Evolutionary conservation across 1,140 invertebrate genomes (phyloP).

Genomic region (Achatina immaculata): DNA sequence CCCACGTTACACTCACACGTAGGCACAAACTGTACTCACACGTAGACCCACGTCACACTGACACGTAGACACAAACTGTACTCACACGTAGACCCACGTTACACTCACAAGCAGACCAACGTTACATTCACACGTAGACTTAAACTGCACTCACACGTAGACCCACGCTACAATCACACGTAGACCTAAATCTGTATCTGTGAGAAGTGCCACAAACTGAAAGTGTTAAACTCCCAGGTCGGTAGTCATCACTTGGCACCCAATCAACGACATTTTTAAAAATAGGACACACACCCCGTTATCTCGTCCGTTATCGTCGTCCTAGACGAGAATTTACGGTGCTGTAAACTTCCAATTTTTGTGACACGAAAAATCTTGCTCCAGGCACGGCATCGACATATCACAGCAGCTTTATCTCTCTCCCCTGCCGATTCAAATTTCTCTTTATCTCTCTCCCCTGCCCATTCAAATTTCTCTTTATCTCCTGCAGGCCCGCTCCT

Average conservation of each 20-base stretch:
- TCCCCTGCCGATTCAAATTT: slow-evolving; percentile 20
- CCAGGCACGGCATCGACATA: background rate
- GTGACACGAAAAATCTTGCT: slow-evolving; percentile 23
- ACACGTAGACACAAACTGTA: no score
- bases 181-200: background rate
- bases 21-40: no score
- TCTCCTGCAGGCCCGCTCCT: background rate
- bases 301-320: slow-evolving; percentile 17
- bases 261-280: background rate
- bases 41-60: no score
- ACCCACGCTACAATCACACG: background rate
- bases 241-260: background rate
- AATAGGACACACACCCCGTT: background rate
- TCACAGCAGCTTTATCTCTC: slow-evolving; percentile 6
- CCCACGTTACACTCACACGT: no score
- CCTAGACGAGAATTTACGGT: slow-evolving; percentile 7
- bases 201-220: background rate
- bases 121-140: no score
- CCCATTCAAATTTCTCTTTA: background rate
- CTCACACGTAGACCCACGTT: no score
- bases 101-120: no score
- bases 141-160: no score
- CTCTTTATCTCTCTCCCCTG: slow-evolving; percentile 1
- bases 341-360: slow-evolving; percentile 27
- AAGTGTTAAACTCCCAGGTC: background rate